Base-by-base conservation (phyloP, 2,113 vertebrate genomes). In the Mystacornis crossleyi region DNA sequence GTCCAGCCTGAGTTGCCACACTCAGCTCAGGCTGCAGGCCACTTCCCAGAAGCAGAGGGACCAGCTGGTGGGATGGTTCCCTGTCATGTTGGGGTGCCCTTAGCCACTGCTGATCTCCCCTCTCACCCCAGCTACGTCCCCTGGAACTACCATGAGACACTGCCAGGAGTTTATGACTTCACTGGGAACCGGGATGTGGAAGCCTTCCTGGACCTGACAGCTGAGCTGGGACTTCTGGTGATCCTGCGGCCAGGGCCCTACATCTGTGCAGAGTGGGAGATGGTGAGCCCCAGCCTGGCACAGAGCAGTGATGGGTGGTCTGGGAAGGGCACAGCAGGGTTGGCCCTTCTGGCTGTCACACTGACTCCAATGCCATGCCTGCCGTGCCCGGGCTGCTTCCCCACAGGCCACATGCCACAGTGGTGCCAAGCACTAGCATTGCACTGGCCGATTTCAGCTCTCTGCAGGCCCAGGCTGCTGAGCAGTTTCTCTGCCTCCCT, bases 191-290 rank as follows among this genome's bases (percentile, higher is more conserved):
- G 98, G 77, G 99, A 99, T 80, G 84, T 99, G 85, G 98, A 98
- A 96, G 97, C 98, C 75, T 99, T 99, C 95, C 97, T 99, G 96
- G 97, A 98, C 85, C 96, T 99, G 93, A 99, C 99, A 60, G 98
- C 98, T 48, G 95, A 98, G 94, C 98, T 98, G 3, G 98, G 99
- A 29, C 98, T 99, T 24, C 98, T 99, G 91, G 99, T 99, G 88
- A 99, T 99, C 89, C 98, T 99, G 93, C 98, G 99, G 14, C 99
- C 99, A 0, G 99, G 99, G 69, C 99, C 99, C 16, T 99, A 99
- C 97, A 99, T 99, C 98, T 99, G 99, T 97, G 99, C 99, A 0
- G 99, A 99, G 91, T 99, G 99, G 99, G 99, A 99, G 85, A 99
- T 99, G 99, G 99, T 99, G 91, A 99, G 97, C n/a, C 26, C 14